Evolutionary conservation across 2,797 vertebrate genomes (phyloP).

Genomic region (Vireo griseus): DNA sequence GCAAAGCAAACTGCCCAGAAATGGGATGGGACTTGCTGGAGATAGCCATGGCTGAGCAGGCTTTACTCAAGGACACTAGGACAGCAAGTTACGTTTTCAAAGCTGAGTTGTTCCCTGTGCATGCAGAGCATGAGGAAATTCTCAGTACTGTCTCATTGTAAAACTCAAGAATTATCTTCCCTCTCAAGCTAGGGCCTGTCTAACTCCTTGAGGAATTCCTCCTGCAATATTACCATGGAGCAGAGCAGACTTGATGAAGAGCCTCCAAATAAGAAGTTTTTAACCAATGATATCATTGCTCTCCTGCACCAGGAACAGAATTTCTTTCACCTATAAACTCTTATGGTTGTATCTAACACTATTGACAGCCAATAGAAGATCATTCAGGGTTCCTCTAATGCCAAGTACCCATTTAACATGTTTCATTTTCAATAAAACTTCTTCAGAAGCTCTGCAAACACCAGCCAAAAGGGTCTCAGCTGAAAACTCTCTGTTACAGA

Average conservation of each 20-base stretch:
- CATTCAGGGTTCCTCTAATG: neutral
- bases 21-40: neutral
- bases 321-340: neutral
- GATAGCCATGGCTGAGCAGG: neutral
- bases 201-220: neutral
- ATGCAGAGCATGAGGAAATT: neutral
- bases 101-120: neutral
- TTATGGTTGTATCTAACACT: neutral
- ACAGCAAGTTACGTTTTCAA: neutral
- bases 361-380: neutral
- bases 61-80: neutral
- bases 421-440: neutral
- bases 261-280: neutral
- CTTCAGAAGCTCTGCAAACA: neutral
- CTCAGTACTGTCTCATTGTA: neutral
- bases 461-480: neutral
- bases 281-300: neutral
- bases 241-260: neutral
- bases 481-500: neutral
- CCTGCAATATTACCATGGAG: neutral
- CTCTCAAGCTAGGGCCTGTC: neutral
- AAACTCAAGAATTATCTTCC: neutral
- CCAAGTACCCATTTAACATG: neutral
- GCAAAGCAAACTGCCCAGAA: neutral
- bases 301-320: neutral